These are phyloP conservation scores for Cinara cedri DNA, from an alignment of 2,888 invertebrate genomes.

Conservation along the genomic window DNA sequence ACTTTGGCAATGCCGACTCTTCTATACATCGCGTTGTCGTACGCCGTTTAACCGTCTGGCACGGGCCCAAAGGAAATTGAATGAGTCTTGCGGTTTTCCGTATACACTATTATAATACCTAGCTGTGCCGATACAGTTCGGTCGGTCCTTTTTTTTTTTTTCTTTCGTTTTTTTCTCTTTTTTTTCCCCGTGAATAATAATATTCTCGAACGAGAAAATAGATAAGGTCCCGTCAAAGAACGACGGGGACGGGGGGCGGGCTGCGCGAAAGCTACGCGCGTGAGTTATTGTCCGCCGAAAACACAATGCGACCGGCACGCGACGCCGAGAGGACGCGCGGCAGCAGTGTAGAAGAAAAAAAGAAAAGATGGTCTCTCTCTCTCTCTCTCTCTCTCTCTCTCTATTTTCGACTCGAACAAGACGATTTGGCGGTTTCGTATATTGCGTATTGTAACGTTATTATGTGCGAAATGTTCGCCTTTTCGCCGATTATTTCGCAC, in stretches of 20 bases:
- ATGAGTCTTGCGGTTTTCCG: constrained; percentile 38
- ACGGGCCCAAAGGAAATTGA: constrained; percentile 49
- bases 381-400: too few relatives aligned
- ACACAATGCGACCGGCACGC: constrained; percentile 21
- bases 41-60: constrained; percentile 38
- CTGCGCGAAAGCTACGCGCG: background rate
- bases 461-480: background rate
- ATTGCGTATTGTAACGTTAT: background rate
- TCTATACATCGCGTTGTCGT: background rate
- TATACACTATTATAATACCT: too few relatives aligned
- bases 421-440: background rate
- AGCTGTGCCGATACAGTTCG: constrained; percentile 39
- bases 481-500: too few relatives aligned
- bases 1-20: constrained; percentile 34
- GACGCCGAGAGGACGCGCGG: background rate
- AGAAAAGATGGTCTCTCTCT: too few relatives aligned
- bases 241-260: background rate
- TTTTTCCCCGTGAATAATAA: constrained; percentile 18
- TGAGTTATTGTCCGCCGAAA: constrained; percentile 18
- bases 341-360: background rate
- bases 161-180: too few relatives aligned
- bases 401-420: background rate
- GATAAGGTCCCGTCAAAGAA: constrained; percentile 18
- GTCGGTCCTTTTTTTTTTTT: constrained; percentile 29
- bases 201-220: constrained; percentile 33